These are phyloP conservation scores for Melanogrammus aeglefinus DNA, from an alignment of 2,797 vertebrate species.

Conservation along the genomic window DNA sequence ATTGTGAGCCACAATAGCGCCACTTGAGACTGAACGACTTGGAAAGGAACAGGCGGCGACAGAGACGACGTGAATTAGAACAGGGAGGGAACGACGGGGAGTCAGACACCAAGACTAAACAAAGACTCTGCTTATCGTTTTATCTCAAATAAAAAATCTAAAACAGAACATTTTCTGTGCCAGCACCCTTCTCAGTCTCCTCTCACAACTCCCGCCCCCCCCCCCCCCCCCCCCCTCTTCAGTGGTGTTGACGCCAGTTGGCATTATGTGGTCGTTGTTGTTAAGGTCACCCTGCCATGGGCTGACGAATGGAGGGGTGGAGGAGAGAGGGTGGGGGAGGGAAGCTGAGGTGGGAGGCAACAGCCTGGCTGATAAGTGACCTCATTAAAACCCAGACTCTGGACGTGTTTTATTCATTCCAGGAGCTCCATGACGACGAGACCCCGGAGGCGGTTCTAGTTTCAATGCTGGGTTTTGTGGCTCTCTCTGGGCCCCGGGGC, in stretches of 20 bases:
- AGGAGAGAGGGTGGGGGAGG: slow-evolving; percentile 51
- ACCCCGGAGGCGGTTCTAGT: slow-evolving; percentile 28
- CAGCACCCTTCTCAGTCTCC: too few relatives aligned
- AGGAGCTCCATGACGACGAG: slow-evolving; percentile 42
- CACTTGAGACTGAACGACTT: not conserved
- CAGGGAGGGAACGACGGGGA: too few relatives aligned
- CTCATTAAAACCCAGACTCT: slow-evolving; percentile 54
- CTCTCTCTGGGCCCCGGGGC: slow-evolving; percentile 19
- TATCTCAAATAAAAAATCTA: too few relatives aligned
- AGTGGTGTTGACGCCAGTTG: too few relatives aligned
- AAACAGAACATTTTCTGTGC: too few relatives aligned
- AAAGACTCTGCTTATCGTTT: too few relatives aligned
- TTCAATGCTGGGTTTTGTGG: slow-evolving; percentile 41
- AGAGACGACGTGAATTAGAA: not conserved
- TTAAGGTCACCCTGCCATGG: too few relatives aligned
- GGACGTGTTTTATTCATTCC: slow-evolving; percentile 53
- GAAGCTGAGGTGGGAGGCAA: slow-evolving; percentile 34
- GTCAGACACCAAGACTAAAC: too few relatives aligned
- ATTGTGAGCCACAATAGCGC: not conserved
- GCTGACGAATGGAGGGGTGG: slow-evolving; percentile 41
- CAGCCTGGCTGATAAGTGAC: slow-evolving; percentile 62
- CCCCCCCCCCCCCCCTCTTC: too few relatives aligned
- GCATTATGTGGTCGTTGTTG: too few relatives aligned
- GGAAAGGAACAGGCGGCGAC: not conserved
- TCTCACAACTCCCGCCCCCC: too few relatives aligned